Percentiles rank a stretch among this genome's conserved stretches.
Conservation (phyloP, 2,113 vertebrate species). For the Mandrillus leucophaeus region DNA sequence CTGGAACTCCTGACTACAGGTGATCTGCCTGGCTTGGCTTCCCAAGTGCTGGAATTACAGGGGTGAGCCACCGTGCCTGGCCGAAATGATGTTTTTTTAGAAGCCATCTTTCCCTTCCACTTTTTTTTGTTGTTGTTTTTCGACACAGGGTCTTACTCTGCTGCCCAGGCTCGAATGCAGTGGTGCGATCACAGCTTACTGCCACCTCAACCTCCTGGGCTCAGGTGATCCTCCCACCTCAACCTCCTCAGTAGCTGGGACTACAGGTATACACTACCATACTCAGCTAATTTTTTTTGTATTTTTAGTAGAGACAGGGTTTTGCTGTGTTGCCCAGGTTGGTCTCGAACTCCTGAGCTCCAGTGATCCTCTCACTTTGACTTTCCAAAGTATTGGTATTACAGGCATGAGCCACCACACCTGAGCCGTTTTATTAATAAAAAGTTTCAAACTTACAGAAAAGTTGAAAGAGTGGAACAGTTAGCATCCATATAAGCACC, state of each 20-base stretch:
- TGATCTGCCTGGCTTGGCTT: no score
- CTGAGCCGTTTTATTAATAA: neutral
- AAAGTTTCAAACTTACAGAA: no score
- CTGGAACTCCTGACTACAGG: no score
- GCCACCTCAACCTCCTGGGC: neutral
- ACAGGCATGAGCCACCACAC: neutral
- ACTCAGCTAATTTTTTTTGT: neutral
- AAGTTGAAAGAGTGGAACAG: no score
- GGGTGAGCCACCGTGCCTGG: no score
- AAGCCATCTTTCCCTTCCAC: neutral
- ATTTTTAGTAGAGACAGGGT: neutral
- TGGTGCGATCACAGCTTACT: neutral
- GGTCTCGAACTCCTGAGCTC: neutral
- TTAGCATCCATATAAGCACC: no score
- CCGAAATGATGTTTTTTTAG: neutral
- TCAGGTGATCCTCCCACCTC: neutral
- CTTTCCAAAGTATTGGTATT: neutral
- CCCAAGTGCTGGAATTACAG: no score
- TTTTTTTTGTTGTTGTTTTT: neutral
- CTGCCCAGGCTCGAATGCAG: neutral
- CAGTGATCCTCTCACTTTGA: neutral
- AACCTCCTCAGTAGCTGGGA: neutral
- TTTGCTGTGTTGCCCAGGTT: neutral
- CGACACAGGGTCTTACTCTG: neutral
- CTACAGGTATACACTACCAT: neutral